Conservation (phyloP, 1,140 invertebrate genomes). For the Drosophila neocordata region DNA sequence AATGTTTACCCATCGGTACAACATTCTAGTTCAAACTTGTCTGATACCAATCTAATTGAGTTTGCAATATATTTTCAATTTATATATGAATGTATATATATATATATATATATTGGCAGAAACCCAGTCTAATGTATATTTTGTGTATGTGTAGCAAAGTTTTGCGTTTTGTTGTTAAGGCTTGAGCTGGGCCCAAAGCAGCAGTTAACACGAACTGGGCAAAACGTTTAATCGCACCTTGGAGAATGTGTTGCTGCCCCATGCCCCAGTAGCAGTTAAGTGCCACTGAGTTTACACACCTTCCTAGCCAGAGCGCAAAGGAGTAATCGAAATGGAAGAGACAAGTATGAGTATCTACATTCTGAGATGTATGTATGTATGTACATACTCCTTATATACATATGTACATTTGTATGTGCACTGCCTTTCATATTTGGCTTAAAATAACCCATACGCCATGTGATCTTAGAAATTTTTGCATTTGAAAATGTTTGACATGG, state of each 20-base stretch:
- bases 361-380: too few species aligned
- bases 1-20: too few species aligned
- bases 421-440: neutral
- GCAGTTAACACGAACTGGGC: slow-evolving; percentile 45
- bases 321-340: neutral
- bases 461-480: slow-evolving; percentile 1
- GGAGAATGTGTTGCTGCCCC: slow-evolving; percentile 24
- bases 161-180: slow-evolving; percentile 11
- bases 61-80: neutral
- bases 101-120: slow-evolving; percentile 34
- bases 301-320: neutral
- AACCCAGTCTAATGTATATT: neutral
- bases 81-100: slow-evolving; percentile 30
- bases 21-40: too few species aligned
- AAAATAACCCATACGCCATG: slow-evolving; percentile 5
- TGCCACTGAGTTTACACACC: slow-evolving; percentile 6
- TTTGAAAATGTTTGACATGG: slow-evolving; percentile 2
- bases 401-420: neutral
- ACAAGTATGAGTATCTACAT: neutral
- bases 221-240: slow-evolving; percentile 38
- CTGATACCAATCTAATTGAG: too few species aligned
- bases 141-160: slow-evolving; percentile 18
- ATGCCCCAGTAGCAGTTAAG: slow-evolving; percentile 15
- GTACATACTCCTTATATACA: too few species aligned
- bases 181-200: slow-evolving; percentile 33